A percentile compares a stretch with the other conserved stretches of the same genome.
These are phyloP conservation scores for Tenualosa thibaudeaui DNA, from an alignment of 2,797 vertebrate genomes.

Conservation along the genomic window DNA sequence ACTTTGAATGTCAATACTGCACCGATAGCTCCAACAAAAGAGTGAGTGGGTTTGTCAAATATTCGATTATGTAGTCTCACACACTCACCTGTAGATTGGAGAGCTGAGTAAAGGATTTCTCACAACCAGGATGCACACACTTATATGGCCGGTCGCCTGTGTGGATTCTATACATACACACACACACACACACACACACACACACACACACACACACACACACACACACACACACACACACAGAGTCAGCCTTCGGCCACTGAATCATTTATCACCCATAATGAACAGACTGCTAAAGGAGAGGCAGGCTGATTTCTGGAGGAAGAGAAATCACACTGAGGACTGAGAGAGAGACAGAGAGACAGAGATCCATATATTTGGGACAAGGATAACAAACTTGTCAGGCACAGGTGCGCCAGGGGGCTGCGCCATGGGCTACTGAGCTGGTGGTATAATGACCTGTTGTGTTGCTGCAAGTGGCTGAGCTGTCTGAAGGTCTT, in stretches of 20 bases:
- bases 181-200: background rate
- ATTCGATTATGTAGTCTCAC: background rate
- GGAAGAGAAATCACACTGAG: background rate
- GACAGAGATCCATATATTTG: background rate
- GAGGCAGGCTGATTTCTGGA: background rate
- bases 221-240: conserved; percentile 37
- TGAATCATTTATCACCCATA: conserved; percentile 23
- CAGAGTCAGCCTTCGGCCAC: background rate
- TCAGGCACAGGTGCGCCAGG: background rate
- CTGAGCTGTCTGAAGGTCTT: conserved; percentile 98
- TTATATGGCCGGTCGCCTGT: conserved; percentile 97
- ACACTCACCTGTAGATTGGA: conserved; percentile 93
- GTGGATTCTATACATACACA: conserved; percentile 84
- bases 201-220: conserved; percentile 35
- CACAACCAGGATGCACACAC: conserved; percentile 93
- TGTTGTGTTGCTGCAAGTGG: conserved; percentile 99
- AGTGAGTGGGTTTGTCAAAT: background rate
- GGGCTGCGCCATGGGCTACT: background rate
- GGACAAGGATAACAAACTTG: background rate
- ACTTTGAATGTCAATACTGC: background rate
- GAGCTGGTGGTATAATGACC: conserved; percentile 71
- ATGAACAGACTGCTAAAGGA: background rate
- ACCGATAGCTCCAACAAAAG: background rate
- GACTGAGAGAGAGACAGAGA: background rate
- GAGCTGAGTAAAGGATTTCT: conserved; percentile 98